Conservation (phyloP, 2,888 invertebrate genomes). For the Pardosa pseudoannulata region DNA sequence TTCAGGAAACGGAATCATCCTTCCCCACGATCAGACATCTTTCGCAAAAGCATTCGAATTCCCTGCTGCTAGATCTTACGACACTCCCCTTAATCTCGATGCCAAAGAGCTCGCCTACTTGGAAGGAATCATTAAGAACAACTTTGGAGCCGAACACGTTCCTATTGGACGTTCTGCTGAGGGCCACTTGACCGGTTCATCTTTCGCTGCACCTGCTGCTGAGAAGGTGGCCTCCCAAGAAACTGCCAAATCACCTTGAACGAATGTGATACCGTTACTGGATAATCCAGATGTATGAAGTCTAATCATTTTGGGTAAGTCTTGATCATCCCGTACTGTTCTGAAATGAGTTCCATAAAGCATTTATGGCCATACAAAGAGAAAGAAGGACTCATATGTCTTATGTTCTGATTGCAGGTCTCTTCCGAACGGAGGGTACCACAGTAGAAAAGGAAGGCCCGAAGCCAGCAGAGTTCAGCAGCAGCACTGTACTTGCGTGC, state of each 20-base stretch:
- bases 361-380: neutral
- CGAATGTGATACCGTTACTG: conserved; percentile 46
- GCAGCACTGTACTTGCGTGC: conserved; percentile 19
- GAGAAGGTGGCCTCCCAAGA: conserved; percentile 14
- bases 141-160: conserved; percentile 31
- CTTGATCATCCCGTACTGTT: no score
- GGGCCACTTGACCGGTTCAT: conserved; percentile 21
- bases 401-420: conserved; percentile 17
- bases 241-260: conserved; percentile 63
- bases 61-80: conserved; percentile 26
- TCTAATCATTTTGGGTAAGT: conserved; percentile 66
- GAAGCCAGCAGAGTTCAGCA: conserved; percentile 20
- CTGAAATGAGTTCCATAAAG: neutral
- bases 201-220: conserved; percentile 38
- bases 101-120: conserved; percentile 47
- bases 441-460: neutral
- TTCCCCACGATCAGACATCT: conserved; percentile 32
- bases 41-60: conserved; percentile 17
- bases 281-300: conserved; percentile 16
- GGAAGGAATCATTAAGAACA: conserved; percentile 54
- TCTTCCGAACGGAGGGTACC: conserved; percentile 27
- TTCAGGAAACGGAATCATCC: conserved; percentile 50
- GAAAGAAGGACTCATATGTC: neutral
- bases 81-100: conserved; percentile 41
- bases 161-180: conserved; percentile 43